Percentiles rank a stretch among this genome's conserved stretches.
Conservation (phyloP, 2,888 invertebrate genomes). For the Ephialtes manifestator region DNA sequence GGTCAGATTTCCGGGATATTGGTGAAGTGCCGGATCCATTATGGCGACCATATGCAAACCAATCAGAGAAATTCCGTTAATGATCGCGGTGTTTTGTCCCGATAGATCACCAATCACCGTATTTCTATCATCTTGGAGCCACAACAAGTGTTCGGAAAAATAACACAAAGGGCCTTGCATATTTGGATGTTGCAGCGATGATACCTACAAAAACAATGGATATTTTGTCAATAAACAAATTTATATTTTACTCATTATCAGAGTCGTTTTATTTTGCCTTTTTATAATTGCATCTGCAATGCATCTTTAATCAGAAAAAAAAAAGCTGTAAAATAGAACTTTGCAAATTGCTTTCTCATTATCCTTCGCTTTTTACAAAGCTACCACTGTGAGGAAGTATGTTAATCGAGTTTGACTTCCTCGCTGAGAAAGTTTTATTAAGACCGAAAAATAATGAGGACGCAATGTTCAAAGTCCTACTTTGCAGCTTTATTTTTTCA, state of each 20-base stretch:
- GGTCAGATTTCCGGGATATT: conserved; percentile 88
- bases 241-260: too few relatives aligned
- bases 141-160: conserved; percentile 93
- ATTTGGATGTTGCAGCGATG: conserved; percentile 87
- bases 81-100: conserved; percentile 91
- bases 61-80: conserved; percentile 89
- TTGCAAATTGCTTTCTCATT: too few relatives aligned
- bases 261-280: neutral
- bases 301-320: too few relatives aligned
- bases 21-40: conserved; percentile 90
- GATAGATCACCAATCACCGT: conserved; percentile 92
- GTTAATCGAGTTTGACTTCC: too few relatives aligned
- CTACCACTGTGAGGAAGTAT: too few relatives aligned
- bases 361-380: too few relatives aligned
- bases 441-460: too few relatives aligned
- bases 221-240: neutral
- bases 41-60: conserved; percentile 91
- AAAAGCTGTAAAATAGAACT: too few relatives aligned
- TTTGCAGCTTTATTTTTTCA: too few relatives aligned
- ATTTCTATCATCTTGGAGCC: conserved; percentile 92
- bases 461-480: too few relatives aligned
- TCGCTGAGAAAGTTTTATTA: too few relatives aligned
- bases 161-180: conserved; percentile 92
- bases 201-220: conserved; percentile 77
- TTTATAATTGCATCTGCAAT: neutral